These are phyloP conservation scores for Neofelis nebulosa DNA, from an alignment of 2,113 vertebrate genomes.

Conservation along the genomic window DNA sequence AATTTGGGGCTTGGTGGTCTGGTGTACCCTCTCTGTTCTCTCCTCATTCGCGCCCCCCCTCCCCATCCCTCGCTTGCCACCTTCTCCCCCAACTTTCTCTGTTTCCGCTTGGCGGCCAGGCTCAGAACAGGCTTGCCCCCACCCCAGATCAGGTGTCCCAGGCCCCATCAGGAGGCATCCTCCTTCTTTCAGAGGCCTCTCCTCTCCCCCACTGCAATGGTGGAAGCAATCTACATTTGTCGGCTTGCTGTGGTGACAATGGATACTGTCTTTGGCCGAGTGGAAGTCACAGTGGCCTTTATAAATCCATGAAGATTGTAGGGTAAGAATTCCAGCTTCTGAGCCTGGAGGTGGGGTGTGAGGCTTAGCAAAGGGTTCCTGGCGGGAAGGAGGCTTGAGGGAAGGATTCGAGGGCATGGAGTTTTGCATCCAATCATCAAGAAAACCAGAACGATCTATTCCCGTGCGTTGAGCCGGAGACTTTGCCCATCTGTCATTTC, in stretches of 20 bases:
- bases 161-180: background rate
- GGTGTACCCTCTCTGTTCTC: background rate
- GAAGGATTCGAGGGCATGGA: background rate
- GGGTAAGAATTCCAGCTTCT: background rate
- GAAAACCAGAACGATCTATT: background rate
- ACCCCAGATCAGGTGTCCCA: too few species aligned
- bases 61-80: background rate
- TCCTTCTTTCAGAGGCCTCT: background rate
- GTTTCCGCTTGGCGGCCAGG: background rate
- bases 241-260: background rate
- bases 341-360: background rate
- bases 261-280: background rate
- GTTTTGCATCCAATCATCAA: background rate
- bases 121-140: background rate
- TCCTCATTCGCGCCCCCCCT: background rate
- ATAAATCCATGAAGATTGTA: background rate
- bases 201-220: fast-evolving
- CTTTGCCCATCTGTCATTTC: background rate
- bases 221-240: background rate
- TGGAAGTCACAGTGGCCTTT: background rate
- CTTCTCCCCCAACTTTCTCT: background rate
- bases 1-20: background rate
- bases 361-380: background rate
- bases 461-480: background rate
- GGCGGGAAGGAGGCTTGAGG: background rate